A percentile compares a stretch with the other conserved stretches of the same genome.
Evolutionary conservation across 2,113 vertebrate species (phyloP).

Genomic region (Aramus guarauna): DNA sequence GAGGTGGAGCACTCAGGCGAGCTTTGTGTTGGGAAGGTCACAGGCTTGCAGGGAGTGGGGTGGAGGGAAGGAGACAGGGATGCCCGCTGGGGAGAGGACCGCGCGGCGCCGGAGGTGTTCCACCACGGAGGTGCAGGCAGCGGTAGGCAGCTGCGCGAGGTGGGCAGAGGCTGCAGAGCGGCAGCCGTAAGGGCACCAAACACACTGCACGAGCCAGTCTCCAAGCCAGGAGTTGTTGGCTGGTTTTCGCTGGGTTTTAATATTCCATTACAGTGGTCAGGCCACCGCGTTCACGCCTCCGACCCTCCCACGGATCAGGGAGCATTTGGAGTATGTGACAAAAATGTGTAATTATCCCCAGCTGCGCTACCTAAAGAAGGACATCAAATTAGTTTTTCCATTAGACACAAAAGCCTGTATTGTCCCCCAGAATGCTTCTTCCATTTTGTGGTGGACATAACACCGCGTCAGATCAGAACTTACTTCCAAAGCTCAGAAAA

Average conservation of each 20-base stretch:
- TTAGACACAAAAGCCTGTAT: neutral
- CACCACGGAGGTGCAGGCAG: accelerated
- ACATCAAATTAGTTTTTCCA: neutral
- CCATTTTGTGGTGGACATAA: neutral
- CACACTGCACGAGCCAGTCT: neutral
- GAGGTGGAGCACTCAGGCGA: neutral
- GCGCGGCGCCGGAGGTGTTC: accelerated
- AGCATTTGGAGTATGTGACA: neutral
- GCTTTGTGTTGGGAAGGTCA: neutral
- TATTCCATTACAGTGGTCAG: neutral
- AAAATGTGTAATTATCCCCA: neutral
- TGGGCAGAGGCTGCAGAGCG: neutral
- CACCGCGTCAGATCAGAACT: neutral
- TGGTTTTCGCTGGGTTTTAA: neutral
- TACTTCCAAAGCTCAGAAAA: neutral
- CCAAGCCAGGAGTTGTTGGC: accelerated
- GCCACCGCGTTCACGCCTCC: accelerated
- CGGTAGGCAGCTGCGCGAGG: neutral
- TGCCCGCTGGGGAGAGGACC: accelerated
- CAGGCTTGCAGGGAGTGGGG: accelerated
- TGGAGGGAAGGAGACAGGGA: accelerated
- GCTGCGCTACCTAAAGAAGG: neutral
- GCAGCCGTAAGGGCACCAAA: neutral
- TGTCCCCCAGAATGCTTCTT: neutral
- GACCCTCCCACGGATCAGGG: neutral